A percentile compares a stretch with the other conserved stretches of the same genome.
Conservation (phyloP, 2,888 invertebrate genomes). For the Arctia plantaginis region DNA sequence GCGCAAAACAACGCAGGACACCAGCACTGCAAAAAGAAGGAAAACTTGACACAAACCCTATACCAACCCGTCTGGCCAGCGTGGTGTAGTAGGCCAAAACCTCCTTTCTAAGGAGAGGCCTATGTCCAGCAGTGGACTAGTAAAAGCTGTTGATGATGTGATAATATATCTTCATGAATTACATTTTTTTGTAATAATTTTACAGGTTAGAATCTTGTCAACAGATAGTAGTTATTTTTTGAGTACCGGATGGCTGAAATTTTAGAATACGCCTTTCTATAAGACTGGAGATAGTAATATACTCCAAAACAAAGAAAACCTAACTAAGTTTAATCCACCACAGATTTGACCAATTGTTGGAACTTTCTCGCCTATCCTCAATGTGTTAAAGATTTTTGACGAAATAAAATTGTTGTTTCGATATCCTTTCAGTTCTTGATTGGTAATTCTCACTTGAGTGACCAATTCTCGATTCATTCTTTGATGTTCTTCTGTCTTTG, state of each 20-base stretch:
- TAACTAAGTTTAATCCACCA: background rate
- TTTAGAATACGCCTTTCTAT: background rate
- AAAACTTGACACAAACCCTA: too few species aligned
- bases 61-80: too few species aligned
- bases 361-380: background rate
- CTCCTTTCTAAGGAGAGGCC: too few species aligned
- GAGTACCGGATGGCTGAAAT: background rate
- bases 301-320: background rate
- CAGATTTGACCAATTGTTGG: background rate
- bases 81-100: too few species aligned
- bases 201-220: background rate
- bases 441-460: background rate
- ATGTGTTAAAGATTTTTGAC: background rate
- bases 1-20: too few species aligned
- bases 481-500: background rate
- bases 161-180: too few species aligned
- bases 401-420: background rate
- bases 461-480: background rate
- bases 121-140: too few species aligned
- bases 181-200: too few species aligned
- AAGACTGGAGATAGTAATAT: background rate
- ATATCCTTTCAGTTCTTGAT: background rate
- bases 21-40: too few species aligned
- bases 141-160: too few species aligned
- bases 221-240: background rate